Evolutionary conservation across 2,113 vertebrate species (phyloP).

Genomic region (Cyrtonyx montezumae): DNA sequence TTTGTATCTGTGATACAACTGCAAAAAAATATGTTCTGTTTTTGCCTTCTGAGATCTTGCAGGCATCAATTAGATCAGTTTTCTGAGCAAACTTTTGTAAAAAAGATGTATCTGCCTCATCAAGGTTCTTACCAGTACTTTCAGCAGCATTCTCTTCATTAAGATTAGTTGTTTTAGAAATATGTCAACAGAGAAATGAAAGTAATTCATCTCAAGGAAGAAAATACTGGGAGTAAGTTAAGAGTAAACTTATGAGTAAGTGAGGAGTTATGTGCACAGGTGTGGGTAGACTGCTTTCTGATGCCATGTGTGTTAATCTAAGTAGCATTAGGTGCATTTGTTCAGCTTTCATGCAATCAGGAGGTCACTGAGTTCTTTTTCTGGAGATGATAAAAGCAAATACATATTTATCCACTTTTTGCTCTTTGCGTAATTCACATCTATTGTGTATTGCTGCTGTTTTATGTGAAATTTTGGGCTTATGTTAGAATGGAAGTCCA

Average conservation of each 20-base stretch:
- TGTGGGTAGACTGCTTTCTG: not conserved
- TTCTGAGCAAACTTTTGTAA: not conserved
- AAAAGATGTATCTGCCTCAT: not conserved
- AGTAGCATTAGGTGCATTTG: not conserved
- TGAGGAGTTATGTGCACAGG: not conserved
- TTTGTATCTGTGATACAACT: not conserved
- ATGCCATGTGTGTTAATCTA: not conserved
- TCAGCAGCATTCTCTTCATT: not conserved
- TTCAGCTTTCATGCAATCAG: not conserved
- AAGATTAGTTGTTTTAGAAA: not conserved
- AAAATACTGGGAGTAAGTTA: not conserved
- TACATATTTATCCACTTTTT: not conserved
- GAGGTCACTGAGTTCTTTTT: not conserved
- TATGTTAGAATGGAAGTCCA: not conserved
- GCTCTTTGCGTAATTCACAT: not conserved
- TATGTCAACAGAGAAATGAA: not conserved
- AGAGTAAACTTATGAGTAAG: not conserved
- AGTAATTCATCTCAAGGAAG: not conserved
- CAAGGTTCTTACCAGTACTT: not conserved
- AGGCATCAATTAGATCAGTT: not conserved
- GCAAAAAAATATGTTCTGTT: not conserved
- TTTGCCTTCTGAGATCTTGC: not conserved
- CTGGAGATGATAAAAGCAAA: not conserved
- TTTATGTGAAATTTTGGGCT: not conserved
- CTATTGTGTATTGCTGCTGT: not conserved